Conservation (phyloP, 2,113 vertebrate species). For the Notechis scutatus region DNA sequence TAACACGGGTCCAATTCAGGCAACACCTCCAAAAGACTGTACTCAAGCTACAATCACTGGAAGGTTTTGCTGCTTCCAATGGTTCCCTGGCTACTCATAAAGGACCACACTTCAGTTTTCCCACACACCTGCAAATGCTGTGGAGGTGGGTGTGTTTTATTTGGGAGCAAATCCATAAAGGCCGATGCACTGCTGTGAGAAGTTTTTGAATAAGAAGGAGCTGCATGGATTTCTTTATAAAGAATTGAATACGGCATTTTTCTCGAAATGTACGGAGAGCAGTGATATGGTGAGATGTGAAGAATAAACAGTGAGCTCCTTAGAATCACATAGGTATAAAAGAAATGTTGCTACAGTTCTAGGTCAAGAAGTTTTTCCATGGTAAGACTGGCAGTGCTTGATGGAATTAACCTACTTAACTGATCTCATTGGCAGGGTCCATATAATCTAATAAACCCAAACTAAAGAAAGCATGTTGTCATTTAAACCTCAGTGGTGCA, state of each 20-base stretch:
- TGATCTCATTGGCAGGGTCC: background rate
- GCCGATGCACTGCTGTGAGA: background rate
- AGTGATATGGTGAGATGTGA: background rate
- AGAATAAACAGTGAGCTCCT: background rate
- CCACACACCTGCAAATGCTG: background rate
- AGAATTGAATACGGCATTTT: background rate
- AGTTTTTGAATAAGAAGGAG: background rate
- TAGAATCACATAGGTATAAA: background rate
- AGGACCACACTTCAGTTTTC: background rate
- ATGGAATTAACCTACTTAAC: background rate
- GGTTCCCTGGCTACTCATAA: background rate
- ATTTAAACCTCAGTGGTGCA: background rate
- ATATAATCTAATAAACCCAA: background rate
- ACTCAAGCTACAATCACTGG: background rate
- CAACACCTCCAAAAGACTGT: background rate
- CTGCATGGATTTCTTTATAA: background rate
- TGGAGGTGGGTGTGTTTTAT: background rate
- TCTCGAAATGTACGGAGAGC: background rate
- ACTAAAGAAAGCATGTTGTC: background rate
- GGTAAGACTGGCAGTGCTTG: background rate
- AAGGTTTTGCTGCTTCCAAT: background rate
- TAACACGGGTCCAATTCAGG: background rate
- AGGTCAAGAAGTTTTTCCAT: background rate
- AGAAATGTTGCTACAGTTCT: background rate
- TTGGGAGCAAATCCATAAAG: background rate